These are phyloP conservation scores for Athalia circularis DNA, from an alignment of 2,888 invertebrate genomes.

Conservation along the genomic window DNA sequence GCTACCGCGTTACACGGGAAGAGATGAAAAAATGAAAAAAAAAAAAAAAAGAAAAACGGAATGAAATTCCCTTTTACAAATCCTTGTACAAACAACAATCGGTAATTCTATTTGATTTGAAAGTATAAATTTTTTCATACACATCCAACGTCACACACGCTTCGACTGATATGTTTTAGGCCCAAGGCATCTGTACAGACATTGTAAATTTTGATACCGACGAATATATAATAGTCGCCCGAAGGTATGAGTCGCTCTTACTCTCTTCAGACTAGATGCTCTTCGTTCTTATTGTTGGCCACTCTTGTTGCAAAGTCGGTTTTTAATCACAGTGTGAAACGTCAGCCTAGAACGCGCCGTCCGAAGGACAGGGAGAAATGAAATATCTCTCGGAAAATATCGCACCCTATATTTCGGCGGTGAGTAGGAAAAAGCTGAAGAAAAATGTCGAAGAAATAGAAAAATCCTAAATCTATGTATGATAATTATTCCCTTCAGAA, in stretches of 20 bases:
- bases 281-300: conserved; percentile 7
- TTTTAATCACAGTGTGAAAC: conserved; percentile 64
- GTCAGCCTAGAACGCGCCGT: conserved; percentile 46
- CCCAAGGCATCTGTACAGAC: conserved; percentile 54
- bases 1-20: too few species aligned
- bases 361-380: neutral
- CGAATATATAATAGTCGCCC: conserved; percentile 63
- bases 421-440: neutral
- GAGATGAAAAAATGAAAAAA: too few species aligned
- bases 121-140: neutral
- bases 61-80: too few species aligned
- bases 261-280: conserved; percentile 46
- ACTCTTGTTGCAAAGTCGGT: conserved; percentile 55
- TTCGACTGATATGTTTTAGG: conserved; percentile 67
- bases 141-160: conserved; percentile 56
- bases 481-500: too few species aligned
- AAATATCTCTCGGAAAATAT: neutral
- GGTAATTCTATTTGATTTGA: neutral
- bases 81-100: too few species aligned
- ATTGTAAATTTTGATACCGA: conserved; percentile 59
- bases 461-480: too few species aligned
- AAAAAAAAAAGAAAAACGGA: too few species aligned
- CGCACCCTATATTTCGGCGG: neutral
- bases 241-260: conserved; percentile 45
- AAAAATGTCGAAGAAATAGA: too few species aligned